Evolutionary conservation across 2,888 invertebrate genomes (phyloP).

Genomic region (Tachina grossa): DNA sequence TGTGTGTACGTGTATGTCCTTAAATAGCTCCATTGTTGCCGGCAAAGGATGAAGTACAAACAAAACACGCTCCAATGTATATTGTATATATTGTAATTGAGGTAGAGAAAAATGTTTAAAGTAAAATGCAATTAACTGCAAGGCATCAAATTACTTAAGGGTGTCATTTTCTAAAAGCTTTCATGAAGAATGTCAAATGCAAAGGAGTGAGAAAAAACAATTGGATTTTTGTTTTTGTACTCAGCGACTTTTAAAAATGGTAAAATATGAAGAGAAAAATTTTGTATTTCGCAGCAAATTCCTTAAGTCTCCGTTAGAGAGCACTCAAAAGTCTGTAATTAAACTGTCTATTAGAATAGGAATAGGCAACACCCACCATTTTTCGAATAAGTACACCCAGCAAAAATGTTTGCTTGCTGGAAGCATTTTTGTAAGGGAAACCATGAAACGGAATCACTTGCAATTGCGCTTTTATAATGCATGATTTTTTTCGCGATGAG

Average conservation of each 20-base stretch:
- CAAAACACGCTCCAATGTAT: neutral
- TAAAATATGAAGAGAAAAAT: too few relatives aligned
- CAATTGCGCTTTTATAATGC: too few relatives aligned
- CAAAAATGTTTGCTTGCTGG: too few relatives aligned
- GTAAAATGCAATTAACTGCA: constrained; percentile 79
- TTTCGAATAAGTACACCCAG: too few relatives aligned
- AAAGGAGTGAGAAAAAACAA: neutral
- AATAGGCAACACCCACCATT: too few relatives aligned
- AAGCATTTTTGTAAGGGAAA: too few relatives aligned
- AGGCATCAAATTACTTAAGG: constrained; percentile 58
- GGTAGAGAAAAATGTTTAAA: constrained; percentile 56
- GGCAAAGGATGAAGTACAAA: neutral
- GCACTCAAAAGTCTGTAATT: too few relatives aligned
- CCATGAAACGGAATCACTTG: too few relatives aligned
- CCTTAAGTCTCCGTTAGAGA: too few relatives aligned
- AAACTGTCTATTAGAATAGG: too few relatives aligned
- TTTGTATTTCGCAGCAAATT: too few relatives aligned
- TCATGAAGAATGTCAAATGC: neutral
- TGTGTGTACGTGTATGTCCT: neutral
- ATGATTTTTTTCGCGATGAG: too few relatives aligned
- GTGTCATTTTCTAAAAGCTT: neutral
- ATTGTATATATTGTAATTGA: neutral
- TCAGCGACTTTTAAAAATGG: neutral
- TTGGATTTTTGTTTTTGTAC: neutral
- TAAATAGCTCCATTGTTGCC: neutral